A percentile compares a stretch with the other conserved stretches of the same genome.
These are phyloP conservation scores for Neoaliturus tenellus DNA, from an alignment of 2,888 invertebrate species.

Conservation along the genomic window DNA sequence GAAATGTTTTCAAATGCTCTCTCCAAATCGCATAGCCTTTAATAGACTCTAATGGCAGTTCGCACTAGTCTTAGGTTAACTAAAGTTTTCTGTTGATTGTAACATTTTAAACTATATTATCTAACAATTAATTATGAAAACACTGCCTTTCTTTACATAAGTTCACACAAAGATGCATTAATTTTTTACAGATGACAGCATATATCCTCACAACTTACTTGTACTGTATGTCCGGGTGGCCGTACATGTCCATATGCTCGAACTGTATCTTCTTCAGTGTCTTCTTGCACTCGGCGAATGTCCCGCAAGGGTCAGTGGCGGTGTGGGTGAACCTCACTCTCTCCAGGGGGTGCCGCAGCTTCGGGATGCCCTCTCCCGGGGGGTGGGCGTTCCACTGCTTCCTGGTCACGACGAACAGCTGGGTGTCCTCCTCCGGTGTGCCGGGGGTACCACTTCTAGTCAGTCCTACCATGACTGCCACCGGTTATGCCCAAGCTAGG, in stretches of 20 bases:
- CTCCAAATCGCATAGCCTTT: too few relatives aligned
- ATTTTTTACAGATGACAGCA: too few relatives aligned
- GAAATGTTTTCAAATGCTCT: too few relatives aligned
- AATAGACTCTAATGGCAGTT: too few relatives aligned
- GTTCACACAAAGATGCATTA: too few relatives aligned
- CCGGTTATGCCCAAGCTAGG: too few relatives aligned
- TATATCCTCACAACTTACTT: constrained; percentile 11
- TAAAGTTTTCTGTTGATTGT: too few relatives aligned
- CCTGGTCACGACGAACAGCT: neutral
- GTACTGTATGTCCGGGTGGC: neutral
- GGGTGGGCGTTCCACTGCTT: constrained; percentile 27
- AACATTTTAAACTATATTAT: too few relatives aligned
- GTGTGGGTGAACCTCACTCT: constrained; percentile 11
- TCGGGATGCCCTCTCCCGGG: neutral
- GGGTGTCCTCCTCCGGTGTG: neutral
- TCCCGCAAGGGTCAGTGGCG: neutral
- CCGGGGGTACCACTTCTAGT: neutral
- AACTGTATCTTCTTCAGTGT: constrained; percentile 10
- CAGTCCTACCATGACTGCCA: constrained; percentile 16
- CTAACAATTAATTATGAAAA: too few relatives aligned
- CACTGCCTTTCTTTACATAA: too few relatives aligned
- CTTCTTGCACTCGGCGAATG: constrained; percentile 3
- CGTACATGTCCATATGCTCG: constrained; percentile 7
- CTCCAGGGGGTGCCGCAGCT: neutral
- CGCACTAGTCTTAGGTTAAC: too few relatives aligned